Evolutionary conservation across 2,888 invertebrate species (phyloP), one percentile per base, ranked within the genome.

Genomic region (Drosophila aldrichi): DNA sequence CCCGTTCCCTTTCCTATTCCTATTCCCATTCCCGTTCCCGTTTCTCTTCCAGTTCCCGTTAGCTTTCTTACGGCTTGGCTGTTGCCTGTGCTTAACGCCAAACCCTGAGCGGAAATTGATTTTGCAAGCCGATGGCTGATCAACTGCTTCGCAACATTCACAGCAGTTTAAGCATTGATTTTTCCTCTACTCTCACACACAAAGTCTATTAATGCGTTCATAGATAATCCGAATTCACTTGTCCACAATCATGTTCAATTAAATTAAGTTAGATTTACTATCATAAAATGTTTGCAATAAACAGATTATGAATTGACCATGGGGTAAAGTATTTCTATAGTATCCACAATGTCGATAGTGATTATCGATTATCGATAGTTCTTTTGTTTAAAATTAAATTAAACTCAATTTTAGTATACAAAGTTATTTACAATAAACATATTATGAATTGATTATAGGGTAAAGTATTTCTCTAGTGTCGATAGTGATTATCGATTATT

Each of bases 21-120:
- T 5, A 0, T 18, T 18, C n/a, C n/a, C 18, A 9, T n/a, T 18
- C 41, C 34, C 20, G 16, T 12, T 22, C 38, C 20, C 20, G 14
- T 12, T 32, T 20, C 41, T n/a, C 0, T 18, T 20, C 20, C n/a
- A 20, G 10, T 3, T 32, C 60, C 20, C n/a, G 18, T 18, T 32
- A 44, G 29, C 5, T 14, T 59, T 41, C 59, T 48, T 18, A 29
- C 36, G 16, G 9, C 44, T 32, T 1, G 55, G 18, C 54, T 44
- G 46, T 29, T 62, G 29, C 61, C 68, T 34, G 43, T 52, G 70
- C 70, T 51, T 61, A 74, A 54, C 65, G 70, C 56, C 64, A 71
- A 82, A 72, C 74, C 68, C 55, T 36, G 70, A 86, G 48, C 84
- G 84, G 84, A 85, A 85, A 85, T 85, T 85, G 86, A 85, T 86